Conservation (phyloP, 2,113 vertebrate species). For the Epinephelus moara region DNA sequence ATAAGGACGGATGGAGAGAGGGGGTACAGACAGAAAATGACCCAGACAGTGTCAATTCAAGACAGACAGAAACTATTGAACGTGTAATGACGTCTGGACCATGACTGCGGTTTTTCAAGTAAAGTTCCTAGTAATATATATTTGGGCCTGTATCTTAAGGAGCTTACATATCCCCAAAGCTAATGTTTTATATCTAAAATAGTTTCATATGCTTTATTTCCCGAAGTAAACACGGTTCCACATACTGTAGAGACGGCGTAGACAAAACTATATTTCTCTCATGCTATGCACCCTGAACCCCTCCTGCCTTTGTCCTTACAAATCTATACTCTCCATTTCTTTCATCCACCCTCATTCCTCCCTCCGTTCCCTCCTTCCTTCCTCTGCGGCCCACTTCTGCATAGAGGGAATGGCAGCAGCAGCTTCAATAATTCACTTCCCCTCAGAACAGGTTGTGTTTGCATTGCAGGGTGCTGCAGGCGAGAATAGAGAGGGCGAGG, state of each 20-base stretch:
- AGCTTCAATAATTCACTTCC: constrained; percentile 80
- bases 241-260: neutral
- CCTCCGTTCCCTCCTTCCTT: constrained; percentile 57
- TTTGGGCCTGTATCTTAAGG: neutral
- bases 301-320: constrained; percentile 42
- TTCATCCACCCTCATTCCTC: constrained; percentile 55
- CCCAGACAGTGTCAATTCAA: constrained; percentile 17
- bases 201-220: neutral
- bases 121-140: neutral
- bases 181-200: constrained; percentile 10
- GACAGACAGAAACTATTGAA: constrained; percentile 24
- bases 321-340: constrained; percentile 65
- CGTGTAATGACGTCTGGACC: constrained; percentile 27
- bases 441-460: constrained; percentile 81
- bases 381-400: constrained; percentile 74
- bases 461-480: constrained; percentile 78
- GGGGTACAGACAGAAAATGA: constrained; percentile 28
- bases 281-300: constrained; percentile 37
- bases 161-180: neutral
- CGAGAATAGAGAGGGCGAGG: constrained; percentile 72
- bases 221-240: constrained; percentile 11
- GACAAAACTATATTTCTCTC: constrained; percentile 50
- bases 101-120: constrained; percentile 1
- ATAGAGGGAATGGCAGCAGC: constrained; percentile 69
- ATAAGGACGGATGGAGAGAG: neutral